A percentile compares a stretch with the other conserved stretches of the same genome.
These are phyloP conservation scores for Nomada hirtipes DNA, from an alignment of 2,888 invertebrate species.

Conservation along the genomic window DNA sequence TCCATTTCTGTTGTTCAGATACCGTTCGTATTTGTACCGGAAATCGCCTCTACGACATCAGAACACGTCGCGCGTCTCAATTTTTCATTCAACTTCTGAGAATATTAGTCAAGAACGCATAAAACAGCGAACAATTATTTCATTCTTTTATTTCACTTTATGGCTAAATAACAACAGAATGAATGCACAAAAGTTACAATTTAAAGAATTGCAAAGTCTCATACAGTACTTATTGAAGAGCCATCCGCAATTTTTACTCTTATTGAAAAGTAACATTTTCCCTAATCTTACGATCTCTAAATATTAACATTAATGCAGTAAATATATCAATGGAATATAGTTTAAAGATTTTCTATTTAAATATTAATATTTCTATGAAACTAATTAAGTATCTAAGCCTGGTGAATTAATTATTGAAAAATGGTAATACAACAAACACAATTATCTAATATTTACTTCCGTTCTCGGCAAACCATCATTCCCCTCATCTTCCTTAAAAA, in stretches of 20 bases:
- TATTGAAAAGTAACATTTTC: too few species aligned
- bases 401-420: neutral
- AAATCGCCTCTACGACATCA: neutral
- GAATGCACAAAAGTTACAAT: neutral
- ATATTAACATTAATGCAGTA: neutral
- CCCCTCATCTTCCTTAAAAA: neutral
- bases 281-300: too few species aligned
- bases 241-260: too few species aligned
- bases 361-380: neutral
- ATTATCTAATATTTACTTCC: neutral
- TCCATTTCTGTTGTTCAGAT: conserved; percentile 10
- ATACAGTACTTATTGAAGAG: too few species aligned
- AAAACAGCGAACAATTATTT: neutral
- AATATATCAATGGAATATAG: neutral
- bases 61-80: conserved; percentile 27
- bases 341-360: too few species aligned
- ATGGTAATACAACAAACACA: neutral
- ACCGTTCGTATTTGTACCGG: neutral
- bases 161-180: too few species aligned
- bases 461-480: neutral
- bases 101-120: conserved; percentile 39
- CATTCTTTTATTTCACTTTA: too few species aligned
- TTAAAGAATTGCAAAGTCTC: neutral
- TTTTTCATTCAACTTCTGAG: conserved; percentile 30
- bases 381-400: neutral